Conservation (phyloP, 2,797 vertebrate genomes). For the Schizothorax lantsangensis region DNA sequence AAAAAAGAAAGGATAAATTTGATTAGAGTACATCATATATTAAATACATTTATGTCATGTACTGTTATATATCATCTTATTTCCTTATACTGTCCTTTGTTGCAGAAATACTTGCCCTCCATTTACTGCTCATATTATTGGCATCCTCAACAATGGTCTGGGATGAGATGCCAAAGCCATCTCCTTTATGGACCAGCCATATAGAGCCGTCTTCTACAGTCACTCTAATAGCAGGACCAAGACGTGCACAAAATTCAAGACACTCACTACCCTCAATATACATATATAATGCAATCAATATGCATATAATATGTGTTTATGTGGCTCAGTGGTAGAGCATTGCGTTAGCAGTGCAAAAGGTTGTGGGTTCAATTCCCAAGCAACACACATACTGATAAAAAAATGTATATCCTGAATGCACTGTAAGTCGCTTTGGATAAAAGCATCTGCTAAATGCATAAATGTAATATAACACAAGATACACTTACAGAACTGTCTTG, state of each 20-base stretch:
- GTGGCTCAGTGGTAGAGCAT: no score
- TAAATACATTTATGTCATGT: no score
- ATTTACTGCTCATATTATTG: slow-evolving; percentile 63
- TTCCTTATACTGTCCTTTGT: not conserved
- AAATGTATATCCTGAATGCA: no score
- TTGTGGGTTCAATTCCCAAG: no score
- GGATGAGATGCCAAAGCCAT: slow-evolving; percentile 53
- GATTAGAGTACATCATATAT: not conserved
- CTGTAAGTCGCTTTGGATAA: no score
- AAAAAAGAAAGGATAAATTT: no score
- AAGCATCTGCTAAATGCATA: no score
- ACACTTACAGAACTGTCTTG: not conserved
- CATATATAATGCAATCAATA: not conserved
- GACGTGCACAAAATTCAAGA: no score
- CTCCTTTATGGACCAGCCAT: slow-evolving; percentile 73
- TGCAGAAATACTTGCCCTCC: slow-evolving; percentile 59
- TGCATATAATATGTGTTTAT: no score
- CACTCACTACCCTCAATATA: not conserved
- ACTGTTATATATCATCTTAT: not conserved
- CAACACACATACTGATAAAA: no score
- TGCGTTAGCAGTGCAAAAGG: no score
- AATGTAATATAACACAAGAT: no score
- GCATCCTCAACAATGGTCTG: slow-evolving; percentile 69
- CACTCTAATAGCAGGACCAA: slow-evolving; percentile 61
- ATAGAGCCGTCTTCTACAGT: slow-evolving; percentile 59